These are phyloP conservation scores for Lordiphosa fenestrarum DNA, from an alignment of 2,888 invertebrate genomes.

Conservation along the genomic window DNA sequence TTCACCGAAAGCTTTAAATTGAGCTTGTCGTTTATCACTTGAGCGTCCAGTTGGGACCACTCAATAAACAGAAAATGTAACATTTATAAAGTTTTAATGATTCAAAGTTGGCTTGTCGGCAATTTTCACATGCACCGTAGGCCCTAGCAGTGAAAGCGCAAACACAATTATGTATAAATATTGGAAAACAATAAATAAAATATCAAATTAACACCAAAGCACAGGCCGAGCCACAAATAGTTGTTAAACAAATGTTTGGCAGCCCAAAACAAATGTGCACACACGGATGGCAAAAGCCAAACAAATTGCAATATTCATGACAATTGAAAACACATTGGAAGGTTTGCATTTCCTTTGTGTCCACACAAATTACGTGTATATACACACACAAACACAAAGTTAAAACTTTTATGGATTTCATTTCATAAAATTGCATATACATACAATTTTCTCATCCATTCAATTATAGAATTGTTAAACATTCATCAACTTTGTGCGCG, in stretches of 20 bases:
- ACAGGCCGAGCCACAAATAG: conserved; percentile 57
- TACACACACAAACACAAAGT: background rate
- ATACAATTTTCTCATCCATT: conserved; percentile 19
- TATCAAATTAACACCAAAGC: conserved; percentile 70
- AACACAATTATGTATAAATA: conserved; percentile 70
- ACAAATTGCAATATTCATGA: conserved; percentile 72
- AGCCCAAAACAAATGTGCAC: conserved; percentile 58
- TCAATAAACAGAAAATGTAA: conserved; percentile 3
- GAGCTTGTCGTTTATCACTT: no score
- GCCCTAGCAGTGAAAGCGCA: conserved; percentile 37
- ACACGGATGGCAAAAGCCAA: conserved; percentile 57
- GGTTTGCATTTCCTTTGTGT: conserved; percentile 60
- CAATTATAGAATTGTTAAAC: conserved; percentile 44
- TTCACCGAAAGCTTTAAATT: no score
- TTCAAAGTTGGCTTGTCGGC: conserved; percentile 35
- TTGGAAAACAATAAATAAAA: conserved; percentile 68
- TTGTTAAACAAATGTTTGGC: conserved; percentile 65
- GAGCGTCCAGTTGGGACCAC: conserved; percentile 1
- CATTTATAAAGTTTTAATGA: conserved; percentile 44
- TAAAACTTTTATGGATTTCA: conserved; percentile 21
- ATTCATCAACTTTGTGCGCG: conserved; percentile 40
- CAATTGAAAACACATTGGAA: conserved; percentile 47
- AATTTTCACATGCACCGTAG: conserved; percentile 21
- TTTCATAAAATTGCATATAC: conserved; percentile 7
- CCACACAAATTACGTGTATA: conserved; percentile 36